Evolutionary conservation across 2,888 invertebrate species (phyloP), one percentile per base, ranked within the genome.

Genomic region (Podabrus alpinus): DNA sequence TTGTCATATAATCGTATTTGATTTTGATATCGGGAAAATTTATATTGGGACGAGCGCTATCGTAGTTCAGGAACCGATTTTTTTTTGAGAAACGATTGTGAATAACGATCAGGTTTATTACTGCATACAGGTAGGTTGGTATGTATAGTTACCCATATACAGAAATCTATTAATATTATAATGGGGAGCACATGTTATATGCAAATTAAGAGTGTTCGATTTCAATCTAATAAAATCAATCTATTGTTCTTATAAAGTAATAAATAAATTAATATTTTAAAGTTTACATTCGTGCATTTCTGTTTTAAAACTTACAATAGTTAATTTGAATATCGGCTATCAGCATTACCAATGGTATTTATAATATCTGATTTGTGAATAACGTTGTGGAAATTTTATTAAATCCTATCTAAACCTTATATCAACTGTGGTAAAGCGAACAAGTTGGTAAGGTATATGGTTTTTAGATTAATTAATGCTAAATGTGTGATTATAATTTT

Each of bases 161-260:
- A 80, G 80, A 78, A 62, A 79, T 75, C 78, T 82, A 82, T 84
- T 83, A 83, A 83, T 82, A 83, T 83, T 83, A 79, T 82, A 83
- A 84, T 82, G 78, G 79, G 75, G 77, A 76, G 79, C 78, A 77
- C 85, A 83, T 85, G 86, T 85, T 80, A 80, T 84, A 86, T 86
- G 86, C 84, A 86, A 85, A 85, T 85, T 75, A 73, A 72, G 45
- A 69, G 75, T 67, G 83, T 83, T 85, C 85, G 86, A 86, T 86
- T 85, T 82, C 84, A 82, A 86, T 86, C 86, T 86, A 86, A 86
- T 86, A 86, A 85, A 86, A 86, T 86, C 86, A 83, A 86, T 86
- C 85, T 86, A 86, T 86, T 86, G 86, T 86, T 86, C 85, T 83
- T 85, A 85, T 85, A 83, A 83, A 83, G 86, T 83, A 86, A 86